Percentiles rank a stretch among this genome's conserved stretches.
Conservation (phyloP, 2,888 invertebrate genomes). For the Agrenia bidenticulata region DNA sequence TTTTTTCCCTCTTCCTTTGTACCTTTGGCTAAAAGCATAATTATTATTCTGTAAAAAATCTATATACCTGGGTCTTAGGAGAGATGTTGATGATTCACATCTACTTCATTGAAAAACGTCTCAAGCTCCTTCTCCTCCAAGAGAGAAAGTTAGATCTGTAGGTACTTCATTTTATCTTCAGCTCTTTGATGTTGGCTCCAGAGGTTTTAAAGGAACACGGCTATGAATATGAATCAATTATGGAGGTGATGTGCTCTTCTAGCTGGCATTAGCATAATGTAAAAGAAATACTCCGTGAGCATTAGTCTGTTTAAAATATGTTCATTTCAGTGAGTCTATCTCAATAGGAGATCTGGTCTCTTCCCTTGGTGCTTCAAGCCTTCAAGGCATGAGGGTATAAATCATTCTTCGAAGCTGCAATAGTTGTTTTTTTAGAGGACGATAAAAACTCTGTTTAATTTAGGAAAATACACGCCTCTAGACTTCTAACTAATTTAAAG, state of each 20-base stretch:
- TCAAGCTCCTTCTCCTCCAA: neutral
- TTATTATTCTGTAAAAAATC: slow-evolving; percentile 11
- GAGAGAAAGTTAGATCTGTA: neutral
- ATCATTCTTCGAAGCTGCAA: no score
- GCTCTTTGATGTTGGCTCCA: slow-evolving; percentile 19
- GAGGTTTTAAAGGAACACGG: slow-evolving; percentile 6
- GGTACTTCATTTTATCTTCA: neutral
- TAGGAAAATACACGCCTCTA: no score
- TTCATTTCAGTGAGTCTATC: neutral
- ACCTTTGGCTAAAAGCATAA: slow-evolving; percentile 7
- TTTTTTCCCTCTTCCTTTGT: slow-evolving; percentile 1
- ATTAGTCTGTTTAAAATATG: neutral
- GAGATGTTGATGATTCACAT: slow-evolving; percentile 7
- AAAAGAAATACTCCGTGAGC: neutral
- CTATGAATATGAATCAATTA: slow-evolving; percentile 43
- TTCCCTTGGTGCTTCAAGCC: no score
- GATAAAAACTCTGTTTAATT: no score
- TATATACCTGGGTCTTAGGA: neutral
- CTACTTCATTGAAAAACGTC: slow-evolving; percentile 8
- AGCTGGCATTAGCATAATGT: slow-evolving; percentile 10
- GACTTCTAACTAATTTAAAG: neutral
- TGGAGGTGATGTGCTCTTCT: slow-evolving; percentile 21
- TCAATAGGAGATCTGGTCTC: neutral
- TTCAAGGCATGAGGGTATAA: no score
- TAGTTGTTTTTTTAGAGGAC: no score